Percentiles rank a stretch among this genome's conserved stretches.
These are phyloP conservation scores for Ditylenchus weischeri DNA, from an alignment of 2,888 invertebrate species.

Conservation along the genomic window DNA sequence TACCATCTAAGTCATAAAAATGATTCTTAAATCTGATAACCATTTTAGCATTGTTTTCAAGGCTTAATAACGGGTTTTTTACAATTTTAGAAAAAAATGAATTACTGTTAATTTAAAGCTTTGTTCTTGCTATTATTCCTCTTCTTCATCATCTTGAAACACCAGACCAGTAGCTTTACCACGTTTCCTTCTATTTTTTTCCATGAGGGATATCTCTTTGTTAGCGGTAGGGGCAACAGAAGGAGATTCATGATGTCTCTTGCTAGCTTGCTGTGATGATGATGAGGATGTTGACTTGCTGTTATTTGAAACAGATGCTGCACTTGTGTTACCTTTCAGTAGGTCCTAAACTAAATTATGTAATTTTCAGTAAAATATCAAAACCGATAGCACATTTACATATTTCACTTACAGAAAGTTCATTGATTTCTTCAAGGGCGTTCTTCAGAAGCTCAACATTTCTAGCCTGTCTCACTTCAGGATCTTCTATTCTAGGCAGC, in stretches of 20 bases:
- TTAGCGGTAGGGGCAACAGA: too few species aligned
- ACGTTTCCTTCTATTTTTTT: constrained; percentile 9
- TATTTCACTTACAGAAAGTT: constrained; percentile 9
- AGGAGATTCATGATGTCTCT: too few species aligned
- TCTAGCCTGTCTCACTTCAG: neutral
- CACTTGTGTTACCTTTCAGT: neutral
- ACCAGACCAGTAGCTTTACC: constrained; percentile 16
- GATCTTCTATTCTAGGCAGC: constrained; percentile 9
- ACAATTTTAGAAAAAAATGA: neutral
- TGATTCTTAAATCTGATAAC: too few species aligned
- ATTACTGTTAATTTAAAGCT: neutral
- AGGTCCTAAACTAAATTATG: too few species aligned
- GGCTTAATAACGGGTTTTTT: too few species aligned
- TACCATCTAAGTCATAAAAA: too few species aligned
- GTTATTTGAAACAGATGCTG: too few species aligned
- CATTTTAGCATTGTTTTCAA: too few species aligned
- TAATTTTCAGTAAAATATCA: too few species aligned
- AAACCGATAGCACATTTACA: neutral
- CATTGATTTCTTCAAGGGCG: constrained; percentile 12
- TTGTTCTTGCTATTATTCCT: neutral
- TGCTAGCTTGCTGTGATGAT: too few species aligned
- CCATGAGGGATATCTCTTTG: neutral
- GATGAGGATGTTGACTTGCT: neutral
- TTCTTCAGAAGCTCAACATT: constrained; percentile 1
- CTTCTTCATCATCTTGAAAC: constrained; percentile 13